Evolutionary conservation across 2,113 vertebrate species (phyloP).

Genomic region (Cygnus buccinator): DNA sequence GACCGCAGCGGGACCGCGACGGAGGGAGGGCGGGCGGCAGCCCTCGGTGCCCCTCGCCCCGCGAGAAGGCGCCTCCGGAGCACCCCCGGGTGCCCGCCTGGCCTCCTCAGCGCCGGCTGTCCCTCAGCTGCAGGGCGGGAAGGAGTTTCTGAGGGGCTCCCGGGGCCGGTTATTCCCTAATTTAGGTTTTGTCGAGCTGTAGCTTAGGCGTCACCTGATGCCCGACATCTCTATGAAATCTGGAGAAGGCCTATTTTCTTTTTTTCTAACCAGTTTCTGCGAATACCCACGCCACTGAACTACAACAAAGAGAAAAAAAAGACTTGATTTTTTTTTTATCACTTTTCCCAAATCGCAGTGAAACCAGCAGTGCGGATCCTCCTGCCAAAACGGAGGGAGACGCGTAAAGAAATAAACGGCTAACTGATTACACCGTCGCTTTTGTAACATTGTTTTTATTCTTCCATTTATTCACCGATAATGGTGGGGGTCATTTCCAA

Average conservation of each 20-base stretch:
- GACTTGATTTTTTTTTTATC: not conserved
- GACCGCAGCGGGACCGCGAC: too few relatives aligned
- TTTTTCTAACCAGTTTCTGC: not conserved
- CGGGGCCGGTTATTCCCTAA: not conserved
- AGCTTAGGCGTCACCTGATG: not conserved
- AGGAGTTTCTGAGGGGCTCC: not conserved
- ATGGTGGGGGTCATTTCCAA: not conserved
- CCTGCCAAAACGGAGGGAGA: not conserved
- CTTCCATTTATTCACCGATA: not conserved
- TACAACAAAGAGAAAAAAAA: slow-evolving; percentile 4
- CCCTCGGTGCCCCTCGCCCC: not conserved
- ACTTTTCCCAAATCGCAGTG: not conserved
- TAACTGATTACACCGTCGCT: not conserved
- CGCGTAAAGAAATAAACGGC: not conserved
- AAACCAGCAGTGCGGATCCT: not conserved
- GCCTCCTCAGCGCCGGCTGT: too few relatives aligned
- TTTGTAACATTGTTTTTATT: not conserved
- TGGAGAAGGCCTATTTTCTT: not conserved
- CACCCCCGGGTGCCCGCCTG: not conserved
- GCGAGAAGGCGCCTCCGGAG: not conserved
- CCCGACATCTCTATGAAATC: not conserved
- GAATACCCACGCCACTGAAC: not conserved
- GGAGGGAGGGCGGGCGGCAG: too few relatives aligned
- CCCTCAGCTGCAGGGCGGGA: not conserved
- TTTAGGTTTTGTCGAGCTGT: not conserved